Evolutionary conservation across 2,797 vertebrate genomes (phyloP), one percentile per base, ranked within the genome.

Genomic region (Cyclopterus lumpus): DNA sequence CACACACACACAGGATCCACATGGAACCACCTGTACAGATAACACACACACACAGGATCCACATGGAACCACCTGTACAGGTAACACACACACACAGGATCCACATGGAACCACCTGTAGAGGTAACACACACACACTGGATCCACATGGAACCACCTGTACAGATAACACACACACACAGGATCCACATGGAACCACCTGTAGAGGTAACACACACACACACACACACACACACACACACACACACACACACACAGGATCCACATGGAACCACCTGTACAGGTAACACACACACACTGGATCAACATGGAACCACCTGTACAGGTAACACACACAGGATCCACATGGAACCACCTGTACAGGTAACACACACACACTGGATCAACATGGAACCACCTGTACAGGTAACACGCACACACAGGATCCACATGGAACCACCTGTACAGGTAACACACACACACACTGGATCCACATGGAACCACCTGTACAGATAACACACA

Each of bases 401-500:
- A 44, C 42, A 36, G 8, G 30, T 72, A 58, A 79, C 44, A 34
- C 6, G 16, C n/a, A n/a, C 15, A 15, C 26, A 59, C 24, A 20
- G 49, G 22, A 24, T 53, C 22, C n/a, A 24, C 83, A 96, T 96
- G 30, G 96, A 97, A 28, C 59, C 54, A 40, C 57, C 38, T 75
- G 11, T 26, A 10, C 60, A 36, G 14, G 15, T 53, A 18, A 44
- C 12, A 36, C 8, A 36, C 8, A 8, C 26, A 4, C 26, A 28
- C 26, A 26, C 0, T 99, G 98, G 98, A 98, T 99, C 89, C 95
- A 95, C 81, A 96, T 96, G 36, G 96, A 97, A 20, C 62, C 59
- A 36, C 67, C 53, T 71, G 16, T n/a, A 11, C 55, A 51, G n/a
- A 30, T 54, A 20, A 46, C 10, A 32, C 11, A 53, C 48, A 8